Evolutionary conservation across 2,888 invertebrate species (phyloP), one percentile per base, ranked within the genome.

Genomic region (Drosophila gaucha): DNA sequence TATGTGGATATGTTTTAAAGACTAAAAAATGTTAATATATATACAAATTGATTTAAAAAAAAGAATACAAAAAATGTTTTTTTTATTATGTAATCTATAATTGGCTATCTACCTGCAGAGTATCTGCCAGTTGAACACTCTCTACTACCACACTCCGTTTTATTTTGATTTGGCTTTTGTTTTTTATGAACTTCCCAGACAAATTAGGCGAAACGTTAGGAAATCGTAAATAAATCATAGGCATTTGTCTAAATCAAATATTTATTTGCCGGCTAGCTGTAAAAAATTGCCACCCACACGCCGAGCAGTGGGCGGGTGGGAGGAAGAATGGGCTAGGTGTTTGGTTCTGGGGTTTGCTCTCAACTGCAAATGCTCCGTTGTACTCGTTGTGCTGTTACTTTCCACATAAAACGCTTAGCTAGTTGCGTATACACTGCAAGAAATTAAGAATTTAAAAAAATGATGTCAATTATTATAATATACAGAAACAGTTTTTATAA

Each of bases 221-320:
- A 86, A 83, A 71, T 83, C 69, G 66, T 76, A 56, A 80, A 82
- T 83, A 77, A 86, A 76, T 71, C 84, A 64, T 62, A 8, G 77
- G 41, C 65, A 59, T 66, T 78, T 70, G 73, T 26, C 66, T 72
- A 50, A 74, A 56, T 80, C 55, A 74, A 76, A 80, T 82, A 82
- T 82, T 82, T 83, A 59, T 54, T 67, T 77, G 59, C 86, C 86
- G 80, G 49, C 49, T 16, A 44, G 62, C 59, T 59, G 64, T 78
- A 58, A 78, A 77, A 67, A 70, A 65, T 59, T 65, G 73, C 80
- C 86, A 74, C 75, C 78, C 80, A 71, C 68, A 55, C 30, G 20
- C 52, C 22, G 26, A 26, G 39, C 43, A 30, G 10, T 24, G 43
- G 14, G 16, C 24, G 3, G 8, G 12, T 3, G 0, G 8, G 14